Percentiles rank a stretch among this genome's conserved stretches.
Evolutionary conservation across 1,140 invertebrate genomes (phyloP).

Genomic region (Stegodyphus dumicola): DNA sequence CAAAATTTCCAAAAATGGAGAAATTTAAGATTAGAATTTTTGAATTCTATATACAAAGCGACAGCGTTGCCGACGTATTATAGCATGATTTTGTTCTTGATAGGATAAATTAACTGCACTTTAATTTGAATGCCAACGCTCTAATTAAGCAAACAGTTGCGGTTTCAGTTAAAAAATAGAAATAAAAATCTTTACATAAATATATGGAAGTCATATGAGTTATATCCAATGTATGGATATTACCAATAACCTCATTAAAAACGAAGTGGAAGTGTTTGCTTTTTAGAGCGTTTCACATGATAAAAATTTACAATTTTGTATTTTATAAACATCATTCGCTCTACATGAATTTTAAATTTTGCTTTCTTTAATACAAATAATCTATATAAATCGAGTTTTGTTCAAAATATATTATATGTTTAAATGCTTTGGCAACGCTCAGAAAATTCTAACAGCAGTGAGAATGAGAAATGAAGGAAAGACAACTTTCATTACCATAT

Average conservation of each 20-base stretch:
- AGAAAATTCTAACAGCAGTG: background rate
- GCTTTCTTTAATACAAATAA: background rate
- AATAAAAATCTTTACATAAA: background rate
- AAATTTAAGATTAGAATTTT: background rate
- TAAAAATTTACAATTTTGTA: background rate
- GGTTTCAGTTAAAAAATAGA: background rate
- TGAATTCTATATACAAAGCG: background rate
- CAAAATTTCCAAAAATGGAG: no score
- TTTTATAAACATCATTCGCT: background rate
- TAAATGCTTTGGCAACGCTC: background rate
- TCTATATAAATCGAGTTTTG: background rate
- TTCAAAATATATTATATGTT: background rate
- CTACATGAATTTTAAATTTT: background rate
- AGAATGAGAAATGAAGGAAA: background rate
- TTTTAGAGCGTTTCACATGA: background rate
- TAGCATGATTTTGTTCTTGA: background rate
- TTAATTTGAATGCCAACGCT: background rate
- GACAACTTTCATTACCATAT: background rate
- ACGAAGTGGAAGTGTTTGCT: background rate
- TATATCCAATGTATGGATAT: background rate
- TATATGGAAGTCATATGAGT: background rate
- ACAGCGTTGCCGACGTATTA: background rate
- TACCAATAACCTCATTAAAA: background rate
- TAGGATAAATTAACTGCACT: background rate
- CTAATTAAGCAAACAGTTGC: background rate